These are phyloP conservation scores for Eriocheir sinensis DNA, from an alignment of 1,140 invertebrate species.

Conservation along the genomic window DNA sequence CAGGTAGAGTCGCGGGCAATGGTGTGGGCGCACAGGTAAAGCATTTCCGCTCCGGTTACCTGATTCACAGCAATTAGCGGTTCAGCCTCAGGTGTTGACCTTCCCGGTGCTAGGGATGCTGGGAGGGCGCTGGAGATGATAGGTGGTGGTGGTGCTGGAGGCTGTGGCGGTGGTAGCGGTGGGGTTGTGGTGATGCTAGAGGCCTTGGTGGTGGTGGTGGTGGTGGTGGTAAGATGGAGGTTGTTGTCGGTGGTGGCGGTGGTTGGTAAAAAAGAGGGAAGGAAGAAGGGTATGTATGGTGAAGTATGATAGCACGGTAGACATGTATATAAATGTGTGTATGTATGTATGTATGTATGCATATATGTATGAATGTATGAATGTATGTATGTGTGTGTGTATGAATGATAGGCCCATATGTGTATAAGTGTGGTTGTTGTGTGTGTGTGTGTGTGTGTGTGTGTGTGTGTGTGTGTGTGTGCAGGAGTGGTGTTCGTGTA, in stretches of 20 bases:
- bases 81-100: neutral
- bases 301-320: neutral
- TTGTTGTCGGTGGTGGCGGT: too few species aligned
- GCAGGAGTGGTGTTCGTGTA: constrained; percentile 20
- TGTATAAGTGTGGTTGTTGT: neutral
- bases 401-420: too few species aligned
- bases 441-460: neutral
- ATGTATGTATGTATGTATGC: neutral
- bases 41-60: neutral
- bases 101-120: neutral
- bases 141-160: neutral
- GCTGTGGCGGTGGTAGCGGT: too few species aligned
- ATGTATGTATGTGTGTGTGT: too few species aligned
- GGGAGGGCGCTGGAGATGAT: too few species aligned
- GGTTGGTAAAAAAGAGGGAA: neutral
- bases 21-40: neutral
- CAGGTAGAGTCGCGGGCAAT: neutral
- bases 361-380: neutral
- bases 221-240: neutral
- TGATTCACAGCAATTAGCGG: neutral
- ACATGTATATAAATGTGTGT: too few species aligned
- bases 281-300: too few species aligned
- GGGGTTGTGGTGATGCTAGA: too few species aligned
- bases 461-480: neutral
- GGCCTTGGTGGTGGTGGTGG: neutral